phyloP scores from a whole-genome alignment of 2,113 vertebrate species.

The Eubucco bourcierii region DNA sequence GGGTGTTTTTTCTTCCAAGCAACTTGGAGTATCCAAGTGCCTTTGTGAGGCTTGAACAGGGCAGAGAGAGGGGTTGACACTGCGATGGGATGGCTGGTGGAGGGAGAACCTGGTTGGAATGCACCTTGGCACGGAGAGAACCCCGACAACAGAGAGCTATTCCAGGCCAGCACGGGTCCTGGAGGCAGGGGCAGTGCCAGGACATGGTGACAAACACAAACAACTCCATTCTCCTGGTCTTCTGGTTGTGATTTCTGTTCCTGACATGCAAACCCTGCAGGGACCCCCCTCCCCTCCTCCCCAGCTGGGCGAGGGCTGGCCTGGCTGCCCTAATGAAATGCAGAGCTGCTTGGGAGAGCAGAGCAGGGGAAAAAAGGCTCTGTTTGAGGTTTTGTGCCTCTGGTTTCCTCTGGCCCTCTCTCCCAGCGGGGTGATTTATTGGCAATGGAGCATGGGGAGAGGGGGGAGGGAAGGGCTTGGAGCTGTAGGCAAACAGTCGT shows the following conservation, averaged over 20 bases:
- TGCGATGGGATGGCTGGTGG: not conserved
- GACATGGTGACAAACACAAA: not conserved
- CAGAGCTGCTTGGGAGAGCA: constrained; percentile 55
- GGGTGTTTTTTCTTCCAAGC: not conserved
- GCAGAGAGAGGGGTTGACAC: not conserved
- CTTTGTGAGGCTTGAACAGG: not conserved
- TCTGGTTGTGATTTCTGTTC: constrained; percentile 48
- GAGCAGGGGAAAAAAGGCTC: not conserved
- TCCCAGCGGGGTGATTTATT: constrained; percentile 51
- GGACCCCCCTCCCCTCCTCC: not conserved
- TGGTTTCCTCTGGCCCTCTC: constrained; percentile 38
- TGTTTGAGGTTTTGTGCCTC: constrained; percentile 53
- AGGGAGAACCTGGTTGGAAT: not conserved
- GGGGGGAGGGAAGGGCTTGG: constrained; percentile 12
- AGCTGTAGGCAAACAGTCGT: not conserved
- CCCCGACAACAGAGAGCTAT: accelerated
- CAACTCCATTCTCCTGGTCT: not conserved
- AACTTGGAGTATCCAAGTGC: not conserved
- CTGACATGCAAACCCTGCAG: not conserved
- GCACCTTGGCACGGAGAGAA: not conserved
- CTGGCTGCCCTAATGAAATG: constrained; percentile 58
- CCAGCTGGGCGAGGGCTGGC: constrained; percentile 23
- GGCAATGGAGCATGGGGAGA: constrained; percentile 3
- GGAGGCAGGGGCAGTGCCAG: not conserved
- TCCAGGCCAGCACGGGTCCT: not conserved